Evolutionary conservation across 2,113 vertebrate species (phyloP), one percentile per base, ranked within the genome.

Genomic region (Epinephelus moara): DNA sequence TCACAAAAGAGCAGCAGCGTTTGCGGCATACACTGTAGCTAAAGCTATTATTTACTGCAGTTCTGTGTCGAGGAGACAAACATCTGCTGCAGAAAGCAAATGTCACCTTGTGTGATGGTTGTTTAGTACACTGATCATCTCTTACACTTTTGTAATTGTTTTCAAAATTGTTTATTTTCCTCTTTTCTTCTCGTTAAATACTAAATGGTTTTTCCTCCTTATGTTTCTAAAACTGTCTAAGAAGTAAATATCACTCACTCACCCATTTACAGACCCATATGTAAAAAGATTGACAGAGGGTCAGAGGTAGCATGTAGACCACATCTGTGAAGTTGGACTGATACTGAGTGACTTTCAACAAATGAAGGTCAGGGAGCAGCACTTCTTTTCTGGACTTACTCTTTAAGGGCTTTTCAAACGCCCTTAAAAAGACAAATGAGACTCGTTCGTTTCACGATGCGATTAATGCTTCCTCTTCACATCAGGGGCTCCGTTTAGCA

Each of bases 391-490:
- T 55, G 25, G 33, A 37, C 33, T 37, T 37, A 7, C 17, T 12
- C 9, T 52, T 55, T 3, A 47, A 68, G 25, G 21, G 3, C 12
- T 71, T 69, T 60, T 57, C 4, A 68, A 55, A 59, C 17, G 37
- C 17, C 3, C 40, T 64, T n/a, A 70, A 66, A 71, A 30, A 56
- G 45, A 19, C 68, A 68, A 61, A 71, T 42, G 33, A 71, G 27
- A 73, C 61, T 66, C 9, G 11, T 74, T 53, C 73, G 33, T 60
- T 73, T 80, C 50, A 52, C 79, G 62, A 83, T 85, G 27, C n/a
- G 18, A 83, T 82, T 64, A 69, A 82, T 37, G 85, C 83, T 92
- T 92, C 89, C 89, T 89, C 86, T 91, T 90, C 76, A 75, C 21
- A 77, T 61, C 82, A 66, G 40, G 9, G 11, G 21, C 67, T 69